Evolutionary conservation across 92 coral and sea anemone species (phyloP), one percentile per base, ranked within the genome.

Genomic region (Galaxea fascicularis): DNA sequence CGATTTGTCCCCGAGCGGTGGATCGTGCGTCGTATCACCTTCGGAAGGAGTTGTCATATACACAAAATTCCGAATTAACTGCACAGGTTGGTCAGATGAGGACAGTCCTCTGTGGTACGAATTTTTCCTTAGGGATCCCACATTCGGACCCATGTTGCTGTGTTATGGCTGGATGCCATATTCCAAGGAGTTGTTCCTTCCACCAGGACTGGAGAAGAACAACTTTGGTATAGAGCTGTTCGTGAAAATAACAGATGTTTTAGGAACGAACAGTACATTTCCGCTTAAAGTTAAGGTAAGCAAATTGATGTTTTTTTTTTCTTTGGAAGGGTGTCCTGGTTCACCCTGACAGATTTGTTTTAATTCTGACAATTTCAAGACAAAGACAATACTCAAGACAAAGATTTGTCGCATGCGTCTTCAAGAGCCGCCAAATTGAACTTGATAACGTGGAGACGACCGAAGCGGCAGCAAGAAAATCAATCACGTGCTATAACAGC

Each of bases 61-160:
- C 35, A 92, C 94, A 4, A 52, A 91, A 10, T 92, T 92, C 44
- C 92, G 60, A 54, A 75, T 90, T 28, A 69, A 24, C 57, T 94
- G 98, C 58, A 25, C 72, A 0, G 80, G 89, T 41, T 94, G 98
- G 98, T 87, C 72, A 28, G 98, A 94, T 46, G 88, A 87, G 59
- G 92, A 94, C 35, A 84, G 86, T 30, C 98, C 98, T n/a, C 67
- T 94, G 77, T 82, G 74, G 89, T 94, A 92, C 73, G 94, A 94
- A 82, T 94, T 75, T 71, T 90, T 77, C 87, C 88, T 87, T 1
- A 35, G 73, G 44, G 78, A 77, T 71, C 77, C 91, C 25, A 52
- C 57, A 67, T 73, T 69, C 0, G 86, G 89, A 52, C 56, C 88
- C 63, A 73, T 71, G 85, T 41, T 92, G 67, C 85, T 94, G 76